Evolutionary conservation across 1,140 invertebrate species (phyloP).

Genomic region (Aleiodes sp.): DNA sequence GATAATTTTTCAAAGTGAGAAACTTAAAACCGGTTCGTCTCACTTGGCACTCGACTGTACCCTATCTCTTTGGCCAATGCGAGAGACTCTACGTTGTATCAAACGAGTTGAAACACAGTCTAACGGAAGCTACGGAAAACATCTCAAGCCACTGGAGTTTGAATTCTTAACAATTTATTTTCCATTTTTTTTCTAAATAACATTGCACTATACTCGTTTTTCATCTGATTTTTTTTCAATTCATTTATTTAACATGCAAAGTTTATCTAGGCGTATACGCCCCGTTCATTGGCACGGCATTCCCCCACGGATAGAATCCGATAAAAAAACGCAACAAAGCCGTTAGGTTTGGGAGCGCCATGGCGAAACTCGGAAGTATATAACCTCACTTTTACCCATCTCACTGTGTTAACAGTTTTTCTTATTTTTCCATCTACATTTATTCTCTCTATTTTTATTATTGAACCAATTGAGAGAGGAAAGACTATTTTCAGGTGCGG

Average conservation of each 20-base stretch:
- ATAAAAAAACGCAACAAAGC: slow-evolving; percentile 34
- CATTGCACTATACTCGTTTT: neutral
- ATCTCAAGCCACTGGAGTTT: neutral
- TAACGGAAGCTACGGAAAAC: neutral
- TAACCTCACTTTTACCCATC: slow-evolving; percentile 16
- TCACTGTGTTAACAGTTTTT: neutral
- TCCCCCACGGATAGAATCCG: slow-evolving; percentile 34
- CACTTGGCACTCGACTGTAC: neutral
- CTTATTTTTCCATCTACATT: slow-evolving; percentile 5
- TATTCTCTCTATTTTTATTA: neutral
- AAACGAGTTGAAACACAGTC: slow-evolving; percentile 13
- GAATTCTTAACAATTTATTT: neutral
- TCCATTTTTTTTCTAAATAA: neutral
- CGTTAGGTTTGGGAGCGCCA: slow-evolving; percentile 31
- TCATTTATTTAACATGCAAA: slow-evolving; percentile 31
- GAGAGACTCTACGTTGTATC: neutral
- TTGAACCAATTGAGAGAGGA: neutral
- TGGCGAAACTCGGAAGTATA: slow-evolving; percentile 23
- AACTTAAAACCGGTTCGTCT: slow-evolving; percentile 25
- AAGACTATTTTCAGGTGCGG: no score
- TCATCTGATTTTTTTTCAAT: neutral
- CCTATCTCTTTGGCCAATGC: neutral
- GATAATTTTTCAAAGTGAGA: slow-evolving; percentile 24
- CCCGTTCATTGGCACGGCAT: slow-evolving; percentile 17
- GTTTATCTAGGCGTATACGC: neutral